Base-by-base conservation (phyloP, 2,797 vertebrate genomes). In the Mallotus villosus region DNA sequence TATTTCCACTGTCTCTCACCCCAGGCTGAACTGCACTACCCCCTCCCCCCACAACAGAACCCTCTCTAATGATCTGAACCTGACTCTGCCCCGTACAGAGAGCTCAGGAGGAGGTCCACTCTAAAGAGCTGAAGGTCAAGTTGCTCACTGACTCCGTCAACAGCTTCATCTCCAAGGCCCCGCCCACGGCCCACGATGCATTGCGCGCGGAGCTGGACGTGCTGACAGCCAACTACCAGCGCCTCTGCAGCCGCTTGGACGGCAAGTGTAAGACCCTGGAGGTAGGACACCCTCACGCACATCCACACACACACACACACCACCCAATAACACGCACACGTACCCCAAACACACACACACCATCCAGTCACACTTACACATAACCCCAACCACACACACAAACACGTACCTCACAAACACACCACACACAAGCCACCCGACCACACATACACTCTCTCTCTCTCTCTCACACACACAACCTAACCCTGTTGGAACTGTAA, bases 181-280 rank as follows among this genome's bases (percentile, higher is more conserved):
- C 95, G 21, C 94, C 95, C 67, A 93, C 92, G 65, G 95, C 96
- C 85, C 96, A 98, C 19, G 96, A 97, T 69, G 94, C 96, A 73
- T 88, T 99, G 89, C 95, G 94, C 81, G 95, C 95, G 9, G 97
- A 99, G 78, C 93, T 99, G 69, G 91, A 95, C 11, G 86, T 95
- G 73, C 88, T 99, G 37, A 97, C 94, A 5, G 94, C 91, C 73
- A 97, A 94, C 88, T 99, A 99, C 85, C 96, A 98, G 82, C 89
- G 93, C 4, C 93, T 99, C 41, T 98, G 97, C 77, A 99, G 94
- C 89, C 94, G 97, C 19, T 90, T 99, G 75, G 95, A 96, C 73
- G 97, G 97, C 66, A 99, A 98, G 82, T 96, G 94, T 90, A 97
- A 97, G 91, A 99, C 97, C 21, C 90, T 99, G 70, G 96, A 99